phyloP scores from a whole-genome alignment of 2,888 invertebrate genomes.

The Nomada ferruginata region DNA sequence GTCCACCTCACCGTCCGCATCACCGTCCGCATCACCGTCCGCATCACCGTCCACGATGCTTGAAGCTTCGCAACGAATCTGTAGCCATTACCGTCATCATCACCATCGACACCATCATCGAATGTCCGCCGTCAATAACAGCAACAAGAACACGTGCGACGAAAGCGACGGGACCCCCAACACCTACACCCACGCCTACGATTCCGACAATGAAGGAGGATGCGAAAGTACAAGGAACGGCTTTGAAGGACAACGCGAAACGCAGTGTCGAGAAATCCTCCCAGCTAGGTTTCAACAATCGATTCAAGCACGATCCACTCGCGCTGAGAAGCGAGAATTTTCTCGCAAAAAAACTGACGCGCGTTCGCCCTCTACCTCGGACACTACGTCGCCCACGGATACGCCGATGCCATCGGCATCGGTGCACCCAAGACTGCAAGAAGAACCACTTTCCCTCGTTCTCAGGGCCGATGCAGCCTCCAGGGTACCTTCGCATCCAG shows the following conservation, averaged over 20 bases:
- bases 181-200: not conserved
- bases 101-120: not conserved
- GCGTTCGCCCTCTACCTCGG: constrained; percentile 70
- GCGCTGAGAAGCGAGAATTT: constrained; percentile 64
- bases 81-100: not conserved
- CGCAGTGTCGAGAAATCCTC: constrained; percentile 66
- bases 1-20: not conserved
- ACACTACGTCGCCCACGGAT: constrained; percentile 68
- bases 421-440: constrained; percentile 82
- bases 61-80: not conserved
- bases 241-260: constrained; percentile 35
- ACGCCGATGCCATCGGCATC: constrained; percentile 7
- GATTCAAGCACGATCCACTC: constrained; percentile 43
- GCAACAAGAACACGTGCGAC: not conserved
- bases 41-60: not conserved
- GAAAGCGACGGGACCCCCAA: no score
- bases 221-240: not conserved
- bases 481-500: constrained; percentile 86
- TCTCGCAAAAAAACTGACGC: constrained; percentile 65
- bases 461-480: constrained; percentile 82
- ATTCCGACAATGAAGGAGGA: not conserved
- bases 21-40: not conserved
- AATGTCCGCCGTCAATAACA: not conserved
- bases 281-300: constrained; percentile 68
- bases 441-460: constrained; percentile 88